Percentiles rank a stretch among this genome's conserved stretches.
phyloP scores from a whole-genome alignment of 2,113 vertebrate genomes.

The Aleadryas rufinucha region DNA sequence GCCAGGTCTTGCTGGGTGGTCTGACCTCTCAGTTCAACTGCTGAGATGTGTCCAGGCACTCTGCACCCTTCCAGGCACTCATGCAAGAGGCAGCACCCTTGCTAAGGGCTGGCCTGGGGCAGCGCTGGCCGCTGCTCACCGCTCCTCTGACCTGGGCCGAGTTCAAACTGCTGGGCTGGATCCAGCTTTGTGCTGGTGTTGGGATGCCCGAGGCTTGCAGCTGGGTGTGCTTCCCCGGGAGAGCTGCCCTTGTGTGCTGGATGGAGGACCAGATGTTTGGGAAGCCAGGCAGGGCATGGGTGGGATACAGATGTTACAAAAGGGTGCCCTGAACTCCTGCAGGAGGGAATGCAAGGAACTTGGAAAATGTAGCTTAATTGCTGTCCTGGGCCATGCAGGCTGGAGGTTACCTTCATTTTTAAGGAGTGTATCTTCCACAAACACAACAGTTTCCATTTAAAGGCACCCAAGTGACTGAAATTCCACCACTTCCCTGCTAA shows the following conservation, averaged over 20 bases:
- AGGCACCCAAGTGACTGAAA: neutral
- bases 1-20: neutral
- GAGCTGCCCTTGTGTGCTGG: neutral
- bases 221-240: neutral
- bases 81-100: rapidly evolving
- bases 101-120: rapidly evolving
- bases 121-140: rapidly evolving
- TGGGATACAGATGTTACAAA: constrained; percentile 36
- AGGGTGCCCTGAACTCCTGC: constrained; percentile 22
- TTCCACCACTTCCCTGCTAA: neutral
- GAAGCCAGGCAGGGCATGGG: constrained; percentile 42
- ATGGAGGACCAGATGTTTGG: neutral
- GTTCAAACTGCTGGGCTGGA: neutral
- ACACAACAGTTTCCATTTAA: constrained; percentile 16
- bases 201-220: neutral
- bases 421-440: constrained; percentile 47
- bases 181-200: neutral
- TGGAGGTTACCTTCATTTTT: constrained; percentile 39
- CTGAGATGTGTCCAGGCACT: rapidly evolving
- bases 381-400: neutral
- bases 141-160: neutral
- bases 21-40: neutral
- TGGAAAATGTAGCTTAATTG: constrained; percentile 42
- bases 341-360: constrained; percentile 53
- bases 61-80: neutral